These are phyloP conservation scores for Brachymystax lenok DNA, from an alignment of 2,797 vertebrate genomes.

Conservation along the genomic window DNA sequence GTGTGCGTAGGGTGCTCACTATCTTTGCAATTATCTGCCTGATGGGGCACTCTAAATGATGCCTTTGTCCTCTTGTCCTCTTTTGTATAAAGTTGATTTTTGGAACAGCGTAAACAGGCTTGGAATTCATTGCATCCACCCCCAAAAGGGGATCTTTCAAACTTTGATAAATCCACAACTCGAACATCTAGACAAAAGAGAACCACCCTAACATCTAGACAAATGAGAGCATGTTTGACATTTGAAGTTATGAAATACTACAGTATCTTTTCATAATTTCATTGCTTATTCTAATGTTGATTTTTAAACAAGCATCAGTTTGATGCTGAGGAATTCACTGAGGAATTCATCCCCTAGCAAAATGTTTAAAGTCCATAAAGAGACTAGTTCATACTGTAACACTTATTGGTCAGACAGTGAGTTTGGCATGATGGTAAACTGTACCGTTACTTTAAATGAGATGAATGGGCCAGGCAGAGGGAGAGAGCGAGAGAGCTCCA, in stretches of 20 bases:
- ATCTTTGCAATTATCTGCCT: constrained; percentile 84
- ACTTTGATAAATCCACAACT: constrained; percentile 27
- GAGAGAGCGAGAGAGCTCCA: background rate
- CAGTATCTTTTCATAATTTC: constrained; percentile 25
- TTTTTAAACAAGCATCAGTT: constrained; percentile 33
- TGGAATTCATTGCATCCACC: constrained; percentile 65
- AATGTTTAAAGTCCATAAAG: background rate
- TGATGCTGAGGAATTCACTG: background rate
- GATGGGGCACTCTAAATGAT: constrained; percentile 81
- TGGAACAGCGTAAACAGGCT: constrained; percentile 75
- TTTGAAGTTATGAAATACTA: constrained; percentile 9
- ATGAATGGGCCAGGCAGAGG: too few species aligned
- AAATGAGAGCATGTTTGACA: constrained; percentile 47
- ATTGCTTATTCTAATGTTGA: constrained; percentile 30
- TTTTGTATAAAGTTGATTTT: constrained; percentile 83
- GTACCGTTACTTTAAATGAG: constrained; percentile 23
- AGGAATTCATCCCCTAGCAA: constrained; percentile 30
- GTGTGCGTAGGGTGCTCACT: constrained; percentile 71
- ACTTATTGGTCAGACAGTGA: background rate
- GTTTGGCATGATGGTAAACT: constrained; percentile 27
- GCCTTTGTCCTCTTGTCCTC: constrained; percentile 81
- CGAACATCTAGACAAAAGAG: too few species aligned
- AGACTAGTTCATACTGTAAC: background rate
- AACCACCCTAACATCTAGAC: too few species aligned
- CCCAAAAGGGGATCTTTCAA: constrained; percentile 47